Percentiles rank a stretch among this genome's conserved stretches.
phyloP scores from a whole-genome alignment of 2,113 vertebrate genomes.

The Ailuropoda melanoleuca region DNA sequence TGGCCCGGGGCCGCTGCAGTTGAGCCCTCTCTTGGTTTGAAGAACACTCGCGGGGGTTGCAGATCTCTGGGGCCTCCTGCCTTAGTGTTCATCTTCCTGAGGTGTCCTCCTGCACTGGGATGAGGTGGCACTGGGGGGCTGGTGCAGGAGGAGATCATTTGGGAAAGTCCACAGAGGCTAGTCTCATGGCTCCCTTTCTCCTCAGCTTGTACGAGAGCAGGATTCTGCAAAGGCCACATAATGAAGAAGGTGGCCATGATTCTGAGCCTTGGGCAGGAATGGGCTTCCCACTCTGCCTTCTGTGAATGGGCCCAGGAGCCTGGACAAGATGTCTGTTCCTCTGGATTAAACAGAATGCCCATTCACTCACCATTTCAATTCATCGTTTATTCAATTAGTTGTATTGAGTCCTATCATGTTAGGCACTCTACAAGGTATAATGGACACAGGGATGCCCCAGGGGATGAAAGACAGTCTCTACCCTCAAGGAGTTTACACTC shows the following conservation, averaged over 20 bases:
- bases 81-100: background rate
- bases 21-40: background rate
- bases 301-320: background rate
- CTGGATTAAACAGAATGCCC: background rate
- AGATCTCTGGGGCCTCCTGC: background rate
- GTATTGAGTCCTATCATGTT: background rate
- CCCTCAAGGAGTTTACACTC: background rate
- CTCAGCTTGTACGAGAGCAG: background rate
- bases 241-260: background rate
- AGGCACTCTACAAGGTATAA: background rate
- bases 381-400: background rate
- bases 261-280: background rate
- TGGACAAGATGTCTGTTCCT: background rate
- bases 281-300: background rate
- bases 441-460: background rate
- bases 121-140: background rate
- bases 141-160: background rate
- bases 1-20: background rate
- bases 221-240: background rate
- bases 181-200: no score
- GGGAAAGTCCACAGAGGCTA: background rate
- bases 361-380: background rate
- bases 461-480: background rate
- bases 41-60: background rate
- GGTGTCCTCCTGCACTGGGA: background rate